Base-by-base conservation (phyloP, 2,888 invertebrate species). In the Heliconius charithonia region DNA sequence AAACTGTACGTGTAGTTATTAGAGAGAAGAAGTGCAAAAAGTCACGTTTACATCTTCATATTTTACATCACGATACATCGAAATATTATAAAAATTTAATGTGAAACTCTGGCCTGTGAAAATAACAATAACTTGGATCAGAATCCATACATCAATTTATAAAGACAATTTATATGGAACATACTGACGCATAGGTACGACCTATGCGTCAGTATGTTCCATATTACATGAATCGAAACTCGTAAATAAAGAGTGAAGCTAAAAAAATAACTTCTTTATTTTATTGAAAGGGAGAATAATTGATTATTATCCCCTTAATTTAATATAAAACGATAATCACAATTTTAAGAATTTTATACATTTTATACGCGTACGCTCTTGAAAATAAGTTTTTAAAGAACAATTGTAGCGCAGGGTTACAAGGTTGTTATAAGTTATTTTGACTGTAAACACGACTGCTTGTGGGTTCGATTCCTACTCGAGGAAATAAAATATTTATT, bases 101-200 rank as follows among this genome's bases (percentile, higher is more conserved):
- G 12, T 27, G 27, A 19, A 4, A 51, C 10, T 19, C 51, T 12
- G 6, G 29, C 22, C 22, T 32, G 59, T 32, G 29, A 56, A 7
- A 12, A 72, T 72, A 32, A 13, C n/a, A 7, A 16, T 59, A 59
- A 74, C 62, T 25, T 27, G 41, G 19, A 74, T 27, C 41, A 37
- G 45, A 62, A 74, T 74, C 62, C 22, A 74, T 74, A 22, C 45
- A 62, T 65, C 74, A 74, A 62, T 74, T 74, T 74, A 62, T 41
- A 41, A 19, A 10, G 63, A 41, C 63, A 62, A n/a, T n/a, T n/a
- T n/a, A n/a, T n/a, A n/a, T n/a, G n/a, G n/a, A n/a, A n/a, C n/a
- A n/a, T n/a, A n/a, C n/a, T n/a, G n/a, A n/a, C n/a, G n/a, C n/a
- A n/a, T n/a, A n/a, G n/a, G 62, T 22, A 9, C 45, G 65, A 63